Evolutionary conservation across 2,113 vertebrate genomes (phyloP).

Genomic region (Chloropsis cyanopogon): DNA sequence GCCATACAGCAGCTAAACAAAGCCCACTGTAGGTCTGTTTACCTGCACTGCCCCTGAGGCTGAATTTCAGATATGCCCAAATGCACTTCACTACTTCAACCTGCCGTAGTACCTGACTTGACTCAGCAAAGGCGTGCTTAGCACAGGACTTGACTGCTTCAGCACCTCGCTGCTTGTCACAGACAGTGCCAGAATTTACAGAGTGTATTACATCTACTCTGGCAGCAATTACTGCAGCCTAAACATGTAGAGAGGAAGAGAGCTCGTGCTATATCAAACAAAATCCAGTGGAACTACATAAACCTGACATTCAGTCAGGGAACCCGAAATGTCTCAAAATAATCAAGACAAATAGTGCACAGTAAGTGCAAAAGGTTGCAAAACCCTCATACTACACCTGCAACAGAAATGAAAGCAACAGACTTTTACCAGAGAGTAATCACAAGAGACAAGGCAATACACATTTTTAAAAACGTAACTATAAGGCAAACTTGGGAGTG

Average conservation of each 20-base stretch:
- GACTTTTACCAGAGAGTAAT: background rate
- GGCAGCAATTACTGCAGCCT: background rate
- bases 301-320: background rate
- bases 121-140: background rate
- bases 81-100: background rate
- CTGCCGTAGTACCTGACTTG: background rate
- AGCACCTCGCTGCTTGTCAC: background rate
- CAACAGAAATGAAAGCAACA: background rate
- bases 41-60: background rate
- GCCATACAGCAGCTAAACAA: background rate
- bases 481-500: background rate
- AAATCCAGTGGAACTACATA: background rate
- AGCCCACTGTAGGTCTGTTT: background rate
- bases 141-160: background rate
- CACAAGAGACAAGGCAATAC: background rate
- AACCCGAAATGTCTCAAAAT: background rate
- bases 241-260: background rate
- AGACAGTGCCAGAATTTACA: background rate
- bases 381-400: background rate
- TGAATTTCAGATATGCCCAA: background rate
- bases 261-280: background rate
- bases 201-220: background rate
- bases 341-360: background rate
- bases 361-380: background rate
- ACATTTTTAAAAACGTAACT: background rate